phyloP scores from a whole-genome alignment of 1,140 invertebrate genomes.

The Druon quercuslanigerum region DNA sequence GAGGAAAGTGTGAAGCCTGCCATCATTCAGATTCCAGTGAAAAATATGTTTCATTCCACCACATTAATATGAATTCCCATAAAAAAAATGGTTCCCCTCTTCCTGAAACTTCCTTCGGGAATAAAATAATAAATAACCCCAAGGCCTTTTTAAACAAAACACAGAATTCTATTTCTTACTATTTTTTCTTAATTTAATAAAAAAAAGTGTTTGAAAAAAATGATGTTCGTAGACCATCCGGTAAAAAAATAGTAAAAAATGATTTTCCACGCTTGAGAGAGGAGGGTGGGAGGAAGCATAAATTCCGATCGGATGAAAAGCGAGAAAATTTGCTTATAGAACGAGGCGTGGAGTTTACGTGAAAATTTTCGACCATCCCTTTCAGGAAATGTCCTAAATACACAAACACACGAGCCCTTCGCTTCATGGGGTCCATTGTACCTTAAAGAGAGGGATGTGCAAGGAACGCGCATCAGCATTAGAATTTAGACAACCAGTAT shows the following conservation, averaged over 20 bases:
- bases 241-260: neutral
- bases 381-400: constrained; percentile 35
- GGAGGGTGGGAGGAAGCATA: neutral
- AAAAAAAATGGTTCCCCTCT: no score
- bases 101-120: no score
- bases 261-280: neutral
- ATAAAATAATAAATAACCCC: no score
- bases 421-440: neutral
- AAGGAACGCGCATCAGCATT: constrained; percentile 37
- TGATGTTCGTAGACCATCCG: neutral
- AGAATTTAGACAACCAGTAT: constrained; percentile 6
- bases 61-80: no score
- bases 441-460: neutral
- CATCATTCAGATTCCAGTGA: no score
- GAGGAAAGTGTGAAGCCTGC: no score
- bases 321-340: constrained; percentile 16
- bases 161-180: no score
- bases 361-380: constrained; percentile 10
- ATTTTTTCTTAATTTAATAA: no score
- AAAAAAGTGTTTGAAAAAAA: neutral
- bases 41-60: no score
- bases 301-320: constrained; percentile 1
- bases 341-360: constrained; percentile 16
- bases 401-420: constrained; percentile 19
- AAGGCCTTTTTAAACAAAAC: no score